Evolutionary conservation across 2,888 invertebrate genomes (phyloP), one percentile per base, ranked within the genome.

Genomic region (Crocallis elinguaria): DNA sequence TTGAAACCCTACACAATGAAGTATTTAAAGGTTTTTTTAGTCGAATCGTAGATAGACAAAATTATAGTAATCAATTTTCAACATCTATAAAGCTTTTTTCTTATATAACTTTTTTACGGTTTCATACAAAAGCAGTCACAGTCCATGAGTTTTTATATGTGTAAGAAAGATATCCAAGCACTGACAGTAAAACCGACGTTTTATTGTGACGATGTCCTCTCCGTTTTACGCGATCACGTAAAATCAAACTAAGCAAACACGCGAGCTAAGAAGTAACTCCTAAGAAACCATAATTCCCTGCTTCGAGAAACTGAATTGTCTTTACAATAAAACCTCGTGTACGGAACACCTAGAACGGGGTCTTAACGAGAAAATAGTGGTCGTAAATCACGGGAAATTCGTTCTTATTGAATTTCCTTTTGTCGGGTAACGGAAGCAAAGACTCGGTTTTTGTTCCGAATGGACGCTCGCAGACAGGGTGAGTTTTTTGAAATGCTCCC

Each of bases 341-440:
- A 73, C 76, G 70, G 75, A 75, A 83, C 84, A 85, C 84, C 86
- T 88, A 80, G 80, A 81, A 81, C 74, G 75, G 77, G 80, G 79
- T 76, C 85, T 82, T 88, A 90, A 90, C 89, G 88, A 89, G 89
- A 79, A 90, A 88, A 88, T 91, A 89, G 90, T 88, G 86, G 82
- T 76, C 84, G 88, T 90, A 89, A 90, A 90, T 90, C 88, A 88
- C 77, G 78, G 88, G 83, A 89, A 89, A 89, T 87, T 88, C 86
- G 79, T 81, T 84, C 88, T 89, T 89, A 91, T 90, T 89, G 89
- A 91, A 91, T 91, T 90, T 90, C 86, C 88, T 86, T 84, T 84
- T 79, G 82, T 83, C 80, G 80, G 82, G 64, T 71, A 80, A 75
- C 79, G 84, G 83, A 85, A 84, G 79, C 75, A 61, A 72, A 71